phyloP scores from a whole-genome alignment of 2,888 invertebrate species.

The Meandrusa payeni region DNA sequence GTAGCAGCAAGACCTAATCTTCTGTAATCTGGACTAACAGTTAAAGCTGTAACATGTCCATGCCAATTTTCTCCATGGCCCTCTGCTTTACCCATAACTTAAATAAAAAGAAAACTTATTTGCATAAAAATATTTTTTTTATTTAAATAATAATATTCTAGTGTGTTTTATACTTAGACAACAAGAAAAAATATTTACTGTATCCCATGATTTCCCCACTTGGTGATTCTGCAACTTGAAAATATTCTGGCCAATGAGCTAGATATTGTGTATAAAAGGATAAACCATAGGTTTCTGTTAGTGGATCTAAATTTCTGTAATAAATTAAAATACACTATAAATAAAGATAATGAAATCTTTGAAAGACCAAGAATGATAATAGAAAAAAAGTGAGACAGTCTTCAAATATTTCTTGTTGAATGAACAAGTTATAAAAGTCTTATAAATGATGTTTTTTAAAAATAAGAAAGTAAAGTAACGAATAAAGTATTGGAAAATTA shows the following conservation, averaged over 20 bases:
- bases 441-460: no score
- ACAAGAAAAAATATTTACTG: conserved; percentile 84
- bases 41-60: conserved; percentile 98
- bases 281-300: conserved; percentile 97
- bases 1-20: conserved; percentile 95
- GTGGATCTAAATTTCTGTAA: conserved; percentile 94
- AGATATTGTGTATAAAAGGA: conserved; percentile 98
- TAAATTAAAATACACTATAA: neutral
- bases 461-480: no score
- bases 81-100: conserved; percentile 99
- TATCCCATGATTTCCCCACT: conserved; percentile 99
- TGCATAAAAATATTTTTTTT: conserved; percentile 18
- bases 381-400: no score
- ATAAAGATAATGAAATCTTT: neutral
- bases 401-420: no score
- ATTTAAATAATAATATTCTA: neutral
- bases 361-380: no score
- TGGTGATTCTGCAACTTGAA: conserved; percentile 97
- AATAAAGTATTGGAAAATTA: no score
- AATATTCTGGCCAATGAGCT: conserved; percentile 99
- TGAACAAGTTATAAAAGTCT: no score
- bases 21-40: conserved; percentile 96
- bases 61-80: conserved; percentile 98
- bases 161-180: no score
- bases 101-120: no score